Base-by-base conservation (phyloP, 1,140 invertebrate species). In the Apolygus lucorum region DNA sequence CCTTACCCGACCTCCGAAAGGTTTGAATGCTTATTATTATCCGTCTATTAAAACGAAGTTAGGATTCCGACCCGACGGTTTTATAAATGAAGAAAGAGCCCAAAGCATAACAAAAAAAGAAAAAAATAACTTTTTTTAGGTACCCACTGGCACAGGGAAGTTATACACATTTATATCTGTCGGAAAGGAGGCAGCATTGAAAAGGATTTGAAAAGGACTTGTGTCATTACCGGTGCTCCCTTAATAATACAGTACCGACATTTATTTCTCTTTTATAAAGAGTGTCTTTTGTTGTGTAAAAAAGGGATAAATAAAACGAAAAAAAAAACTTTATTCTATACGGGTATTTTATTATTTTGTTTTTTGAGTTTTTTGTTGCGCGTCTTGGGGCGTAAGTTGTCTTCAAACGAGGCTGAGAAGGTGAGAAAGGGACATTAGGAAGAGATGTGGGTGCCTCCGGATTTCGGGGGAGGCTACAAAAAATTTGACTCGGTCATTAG, bases 101-200 rank as follows among this genome's bases (percentile, higher is more conserved):
- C 34, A n/a, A n/a, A n/a, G n/a, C n/a, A n/a, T n/a, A 8, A 42
- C 34, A 17, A 42, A 42, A 42, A 17, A 42, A 42, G 17, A 17
- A 42, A 42, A 42, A 42, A 42, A 42, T 8, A 42, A 4, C 34
- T 8, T 42, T 42, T 42, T 17, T 4, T 42, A 17, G 34, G 34
- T 8, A 17, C 4, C 34, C 34, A n/a, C n/a, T n/a, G n/a, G n/a
- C n/a, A n/a, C n/a, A n/a, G 34, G 34, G 34, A 17, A 17, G 34
- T 42, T 42, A 42, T 42, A 42, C 34, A 42, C 34, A 42, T 42
- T 42, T 42, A 42, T 63, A 63, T 63, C 62, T 63, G 62, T 25
- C 22, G 62, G 62, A 62, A 25, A 63, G 62, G 52, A 21, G 52
- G 62, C 17, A 63, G 62, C 27, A 63, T 63, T 27, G 34, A 42